These are phyloP conservation scores for Serilophus lunatus DNA, from an alignment of 2,113 vertebrate genomes.

Conservation along the genomic window DNA sequence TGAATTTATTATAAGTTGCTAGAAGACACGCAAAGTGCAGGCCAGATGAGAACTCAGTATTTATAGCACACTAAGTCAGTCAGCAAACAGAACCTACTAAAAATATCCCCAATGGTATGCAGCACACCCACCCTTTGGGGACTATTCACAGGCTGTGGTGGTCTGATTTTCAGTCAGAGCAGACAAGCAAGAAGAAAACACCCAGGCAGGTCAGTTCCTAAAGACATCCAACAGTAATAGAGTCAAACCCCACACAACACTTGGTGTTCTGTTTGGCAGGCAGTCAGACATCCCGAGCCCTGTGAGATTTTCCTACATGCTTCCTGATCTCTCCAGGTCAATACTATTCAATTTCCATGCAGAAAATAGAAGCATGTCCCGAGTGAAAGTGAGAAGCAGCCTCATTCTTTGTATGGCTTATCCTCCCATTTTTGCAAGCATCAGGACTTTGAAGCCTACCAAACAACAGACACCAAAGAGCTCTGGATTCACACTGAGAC, in stretches of 20 bases:
- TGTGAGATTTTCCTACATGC: fast-evolving
- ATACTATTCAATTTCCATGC: neutral
- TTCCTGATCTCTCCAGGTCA: neutral
- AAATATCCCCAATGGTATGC: constrained; percentile 53
- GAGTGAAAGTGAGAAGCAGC: neutral
- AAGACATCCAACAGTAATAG: neutral
- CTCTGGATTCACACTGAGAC: neutral
- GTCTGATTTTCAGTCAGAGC: neutral
- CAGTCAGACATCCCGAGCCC: neutral
- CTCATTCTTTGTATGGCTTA: neutral
- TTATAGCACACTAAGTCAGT: constrained; percentile 55
- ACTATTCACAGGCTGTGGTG: constrained; percentile 17
- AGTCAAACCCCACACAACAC: neutral
- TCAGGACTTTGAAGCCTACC: neutral
- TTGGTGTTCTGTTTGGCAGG: neutral
- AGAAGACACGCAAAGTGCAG: constrained; percentile 31
- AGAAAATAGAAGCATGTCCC: neutral
- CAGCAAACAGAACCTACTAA: constrained; percentile 57
- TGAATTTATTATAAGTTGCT: constrained; percentile 26
- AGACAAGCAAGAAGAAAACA: neutral
- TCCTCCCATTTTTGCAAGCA: neutral
- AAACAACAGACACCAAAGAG: neutral
- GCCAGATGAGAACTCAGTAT: constrained; percentile 49
- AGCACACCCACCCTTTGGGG: constrained; percentile 40
- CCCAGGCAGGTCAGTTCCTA: neutral